These are phyloP conservation scores for Pterocles orientalis DNA, from an alignment of 2,113 vertebrate species.

Conservation along the genomic window DNA sequence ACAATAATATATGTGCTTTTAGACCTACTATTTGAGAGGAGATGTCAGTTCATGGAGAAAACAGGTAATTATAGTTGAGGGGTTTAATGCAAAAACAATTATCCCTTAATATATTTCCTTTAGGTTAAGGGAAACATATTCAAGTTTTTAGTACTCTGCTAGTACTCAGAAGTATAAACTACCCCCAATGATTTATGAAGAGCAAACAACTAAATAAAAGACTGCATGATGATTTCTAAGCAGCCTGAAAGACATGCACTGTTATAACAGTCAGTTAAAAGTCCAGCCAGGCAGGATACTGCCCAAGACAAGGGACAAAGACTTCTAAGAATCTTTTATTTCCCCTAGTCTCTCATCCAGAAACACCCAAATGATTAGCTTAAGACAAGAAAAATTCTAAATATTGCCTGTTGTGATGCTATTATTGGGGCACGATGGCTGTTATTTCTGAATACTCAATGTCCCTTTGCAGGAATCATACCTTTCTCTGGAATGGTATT, in stretches of 20 bases:
- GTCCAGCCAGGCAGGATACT: neutral
- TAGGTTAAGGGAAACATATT: neutral
- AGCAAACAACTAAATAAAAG: neutral
- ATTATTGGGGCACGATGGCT: neutral
- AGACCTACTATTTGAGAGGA: neutral
- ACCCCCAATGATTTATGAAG: neutral
- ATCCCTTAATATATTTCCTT: neutral
- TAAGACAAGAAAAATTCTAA: neutral
- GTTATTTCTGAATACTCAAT: neutral
- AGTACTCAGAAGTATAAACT: neutral
- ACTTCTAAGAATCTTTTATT: neutral
- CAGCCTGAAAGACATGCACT: neutral
- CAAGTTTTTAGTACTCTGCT: neutral
- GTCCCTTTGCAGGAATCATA: neutral
- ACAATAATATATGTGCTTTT: neutral
- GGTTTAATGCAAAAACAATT: neutral
- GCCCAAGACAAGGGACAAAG: neutral
- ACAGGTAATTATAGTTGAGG: neutral
- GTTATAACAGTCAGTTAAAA: neutral
- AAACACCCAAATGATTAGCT: neutral
- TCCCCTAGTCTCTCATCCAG: neutral
- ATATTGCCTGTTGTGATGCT: neutral
- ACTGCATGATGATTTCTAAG: neutral
- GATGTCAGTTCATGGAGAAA: neutral
- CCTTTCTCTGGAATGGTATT: neutral